A percentile compares a stretch with the other conserved stretches of the same genome.
These are phyloP conservation scores for Resseliella maxima DNA, from an alignment of 2,888 invertebrate species.

Conservation along the genomic window DNA sequence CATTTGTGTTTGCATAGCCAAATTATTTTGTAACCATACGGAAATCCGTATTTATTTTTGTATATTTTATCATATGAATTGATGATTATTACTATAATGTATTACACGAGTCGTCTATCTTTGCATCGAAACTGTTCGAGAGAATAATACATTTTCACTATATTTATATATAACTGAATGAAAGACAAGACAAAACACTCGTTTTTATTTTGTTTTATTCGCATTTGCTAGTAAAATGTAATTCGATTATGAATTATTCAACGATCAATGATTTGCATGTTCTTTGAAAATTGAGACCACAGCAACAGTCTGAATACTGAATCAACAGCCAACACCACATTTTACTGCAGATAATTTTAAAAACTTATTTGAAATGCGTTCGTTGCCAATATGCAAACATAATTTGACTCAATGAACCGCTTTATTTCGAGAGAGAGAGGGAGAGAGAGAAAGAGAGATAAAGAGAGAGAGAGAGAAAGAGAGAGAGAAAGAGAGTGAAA, in stretches of 20 bases:
- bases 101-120: neutral
- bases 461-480: no score
- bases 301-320: neutral
- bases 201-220: no score
- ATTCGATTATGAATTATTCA: slow-evolving; percentile 8
- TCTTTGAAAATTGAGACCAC: neutral
- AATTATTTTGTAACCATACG: neutral
- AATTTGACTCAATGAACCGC: neutral
- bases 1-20: neutral
- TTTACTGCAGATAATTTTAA: neutral
- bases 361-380: neutral
- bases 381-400: neutral
- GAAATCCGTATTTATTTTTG: neutral
- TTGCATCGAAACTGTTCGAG: neutral
- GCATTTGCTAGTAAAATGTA: neutral
- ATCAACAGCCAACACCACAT: neutral
- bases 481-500: no score
- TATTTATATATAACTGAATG: no score
- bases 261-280: neutral
- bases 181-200: no score
- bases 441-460: no score
- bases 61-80: neutral
- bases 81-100: neutral
- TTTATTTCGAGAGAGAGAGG: neutral
- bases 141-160: neutral